Base-by-base conservation (phyloP, 1,140 invertebrate species). In the Lordiphosa stackelbergi region DNA sequence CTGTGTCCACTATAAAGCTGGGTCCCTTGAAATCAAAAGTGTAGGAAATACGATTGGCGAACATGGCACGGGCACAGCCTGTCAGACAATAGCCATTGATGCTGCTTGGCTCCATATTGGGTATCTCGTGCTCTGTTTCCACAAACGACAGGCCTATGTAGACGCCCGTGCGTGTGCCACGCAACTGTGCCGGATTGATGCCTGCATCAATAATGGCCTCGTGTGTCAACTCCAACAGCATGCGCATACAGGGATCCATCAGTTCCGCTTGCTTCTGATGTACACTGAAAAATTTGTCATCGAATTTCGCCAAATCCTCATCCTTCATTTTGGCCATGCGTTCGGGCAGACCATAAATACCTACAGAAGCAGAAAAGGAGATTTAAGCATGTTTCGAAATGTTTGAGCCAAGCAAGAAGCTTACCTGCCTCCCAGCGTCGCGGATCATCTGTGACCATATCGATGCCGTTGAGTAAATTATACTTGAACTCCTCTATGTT, bases 171-270 rank as follows among this genome's bases (percentile, higher is more conserved):
- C 91, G 95, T 7, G 91, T 92, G 42, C 95, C 97, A 58, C 92
- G 90, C 4, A 97, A 74, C 68, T 92, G 92, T 34, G 88, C 85
- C 11, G 95, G 97, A 88, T 96, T 97, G 12, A 95, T 84, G 75
- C 96, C 96, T 49, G 97, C 95, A 90, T 99, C 98, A 57, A 98
- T 90, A 57, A 99, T 95, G 1, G 96, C 94, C 90, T 99, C 98
- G 88, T 98, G 93, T 6, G 97, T 95, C 8, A 94, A 86, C 89
- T 99, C 98, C 4, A 99, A 90, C n/a, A 99, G 88, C 83, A 98
- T 90, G 58, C 97, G 90, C 53, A 98, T 89, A 88, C 98, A 97
- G 10, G 98, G 97, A 87, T 99, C 97, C 97, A 99, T 99, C 4
- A 92, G 91, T 72, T 98, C 90, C 0, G 97, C 97, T 88, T 98